A percentile compares a stretch with the other conserved stretches of the same genome.
Evolutionary conservation across 2,113 vertebrate genomes (phyloP).

Genomic region (Alectura lathami): DNA sequence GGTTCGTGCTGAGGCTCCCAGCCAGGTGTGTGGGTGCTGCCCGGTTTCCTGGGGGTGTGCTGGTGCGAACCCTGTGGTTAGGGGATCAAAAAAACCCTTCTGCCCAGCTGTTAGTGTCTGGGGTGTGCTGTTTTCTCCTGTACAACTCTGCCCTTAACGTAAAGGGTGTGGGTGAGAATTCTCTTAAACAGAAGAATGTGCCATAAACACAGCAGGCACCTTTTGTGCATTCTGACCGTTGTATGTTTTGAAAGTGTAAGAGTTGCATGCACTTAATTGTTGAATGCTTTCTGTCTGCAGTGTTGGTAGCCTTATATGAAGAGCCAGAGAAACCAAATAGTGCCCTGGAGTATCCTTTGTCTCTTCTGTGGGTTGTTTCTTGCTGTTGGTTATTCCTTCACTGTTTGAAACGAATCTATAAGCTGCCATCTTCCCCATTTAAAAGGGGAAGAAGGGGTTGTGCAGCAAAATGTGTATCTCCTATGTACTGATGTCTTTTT

Average conservation of each 20-base stretch:
- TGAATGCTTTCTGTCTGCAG: slow-evolving; percentile 78
- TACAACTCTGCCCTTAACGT: background rate
- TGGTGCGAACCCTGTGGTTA: background rate
- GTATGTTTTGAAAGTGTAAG: background rate
- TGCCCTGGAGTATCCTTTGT: slow-evolving; percentile 96
- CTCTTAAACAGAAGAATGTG: background rate
- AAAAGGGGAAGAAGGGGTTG: background rate
- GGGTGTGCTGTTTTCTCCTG: background rate
- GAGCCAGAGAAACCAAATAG: slow-evolving; percentile 92
- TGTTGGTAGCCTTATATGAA: slow-evolving; percentile 92
- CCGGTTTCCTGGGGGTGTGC: background rate
- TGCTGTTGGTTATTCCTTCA: background rate
- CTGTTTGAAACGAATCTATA: background rate
- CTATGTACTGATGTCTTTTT: background rate
- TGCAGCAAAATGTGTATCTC: background rate
- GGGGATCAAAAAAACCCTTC: background rate
- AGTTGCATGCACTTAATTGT: slow-evolving; percentile 22
- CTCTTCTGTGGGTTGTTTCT: background rate
- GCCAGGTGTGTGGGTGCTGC: background rate
- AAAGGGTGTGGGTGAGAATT: background rate
- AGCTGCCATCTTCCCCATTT: background rate
- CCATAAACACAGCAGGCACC: background rate
- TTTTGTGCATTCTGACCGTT: background rate
- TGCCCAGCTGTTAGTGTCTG: background rate
- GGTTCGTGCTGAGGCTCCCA: background rate